phyloP scores from a whole-genome alignment of 92 coral and sea anemone species.

The Zoanthus solanderi region DNA sequence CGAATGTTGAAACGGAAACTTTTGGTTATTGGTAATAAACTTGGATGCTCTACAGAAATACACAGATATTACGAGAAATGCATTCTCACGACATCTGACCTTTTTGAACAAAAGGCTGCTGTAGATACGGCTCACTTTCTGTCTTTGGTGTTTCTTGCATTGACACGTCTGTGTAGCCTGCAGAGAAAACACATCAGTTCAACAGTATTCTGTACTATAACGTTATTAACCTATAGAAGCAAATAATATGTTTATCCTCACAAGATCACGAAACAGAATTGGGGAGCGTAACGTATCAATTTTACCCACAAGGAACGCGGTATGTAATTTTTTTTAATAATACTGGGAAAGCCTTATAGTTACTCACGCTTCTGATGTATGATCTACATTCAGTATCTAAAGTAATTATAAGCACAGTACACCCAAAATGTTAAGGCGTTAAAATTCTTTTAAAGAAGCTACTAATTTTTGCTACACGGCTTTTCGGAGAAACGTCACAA shows the following conservation, averaged over 20 bases:
- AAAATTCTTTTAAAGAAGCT: not conserved
- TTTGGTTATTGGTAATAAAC: not conserved
- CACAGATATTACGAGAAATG: not conserved
- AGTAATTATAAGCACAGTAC: no score
- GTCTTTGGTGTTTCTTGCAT: constrained; percentile 5
- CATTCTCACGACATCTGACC: not conserved
- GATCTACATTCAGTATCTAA: not conserved
- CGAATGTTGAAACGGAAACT: not conserved
- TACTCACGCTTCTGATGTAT: no score
- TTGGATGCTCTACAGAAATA: not conserved
- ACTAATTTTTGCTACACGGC: not conserved
- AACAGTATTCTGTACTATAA: not conserved
- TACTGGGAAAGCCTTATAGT: not conserved
- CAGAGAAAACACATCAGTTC: not conserved
- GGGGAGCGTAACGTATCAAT: not conserved
- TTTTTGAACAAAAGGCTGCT: constrained; percentile 25
- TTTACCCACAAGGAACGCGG: not conserved
- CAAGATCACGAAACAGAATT: not conserved
- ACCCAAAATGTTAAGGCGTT: not conserved
- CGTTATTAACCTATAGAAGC: not conserved
- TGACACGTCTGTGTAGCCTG: not conserved
- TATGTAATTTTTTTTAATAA: not conserved
- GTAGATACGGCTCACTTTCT: not conserved
- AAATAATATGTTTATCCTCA: not conserved
- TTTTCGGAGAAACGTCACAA: not conserved